Percentiles rank a stretch among this genome's conserved stretches.
Evolutionary conservation across 2,888 invertebrate genomes (phyloP).

Genomic region (Agrochola lota): DNA sequence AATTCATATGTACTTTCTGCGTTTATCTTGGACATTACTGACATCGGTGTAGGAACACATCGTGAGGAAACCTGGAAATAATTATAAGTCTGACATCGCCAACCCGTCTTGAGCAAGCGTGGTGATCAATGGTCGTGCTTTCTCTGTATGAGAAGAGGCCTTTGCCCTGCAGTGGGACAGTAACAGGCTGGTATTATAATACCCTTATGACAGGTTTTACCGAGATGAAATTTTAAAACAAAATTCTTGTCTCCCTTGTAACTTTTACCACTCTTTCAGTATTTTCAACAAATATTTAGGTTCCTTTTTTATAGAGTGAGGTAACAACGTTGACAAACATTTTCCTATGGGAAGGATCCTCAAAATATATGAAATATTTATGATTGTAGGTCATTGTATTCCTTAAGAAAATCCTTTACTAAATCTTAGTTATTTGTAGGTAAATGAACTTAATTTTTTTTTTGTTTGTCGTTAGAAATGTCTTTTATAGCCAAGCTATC

Average conservation of each 20-base stretch:
- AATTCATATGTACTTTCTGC: too few species aligned
- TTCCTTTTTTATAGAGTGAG: background rate
- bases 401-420: background rate
- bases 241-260: background rate
- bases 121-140: too few species aligned
- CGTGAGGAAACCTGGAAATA: too few species aligned
- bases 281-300: background rate
- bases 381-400: background rate
- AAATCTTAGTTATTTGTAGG: background rate
- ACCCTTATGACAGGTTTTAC: slow-evolving; percentile 5
- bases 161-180: too few species aligned
- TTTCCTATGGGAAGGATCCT: background rate
- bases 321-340: background rate
- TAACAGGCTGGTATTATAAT: too few species aligned
- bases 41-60: too few species aligned
- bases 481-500: slow-evolving; percentile 1
- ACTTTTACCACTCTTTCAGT: background rate
- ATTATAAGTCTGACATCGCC: too few species aligned
- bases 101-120: too few species aligned
- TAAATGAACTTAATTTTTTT: background rate
- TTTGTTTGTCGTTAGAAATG: background rate
- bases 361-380: background rate
- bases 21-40: too few species aligned
- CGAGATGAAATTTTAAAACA: background rate
- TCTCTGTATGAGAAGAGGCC: too few species aligned